phyloP scores from a whole-genome alignment of 1,140 invertebrate species.

The Phocides pigmalion region DNA sequence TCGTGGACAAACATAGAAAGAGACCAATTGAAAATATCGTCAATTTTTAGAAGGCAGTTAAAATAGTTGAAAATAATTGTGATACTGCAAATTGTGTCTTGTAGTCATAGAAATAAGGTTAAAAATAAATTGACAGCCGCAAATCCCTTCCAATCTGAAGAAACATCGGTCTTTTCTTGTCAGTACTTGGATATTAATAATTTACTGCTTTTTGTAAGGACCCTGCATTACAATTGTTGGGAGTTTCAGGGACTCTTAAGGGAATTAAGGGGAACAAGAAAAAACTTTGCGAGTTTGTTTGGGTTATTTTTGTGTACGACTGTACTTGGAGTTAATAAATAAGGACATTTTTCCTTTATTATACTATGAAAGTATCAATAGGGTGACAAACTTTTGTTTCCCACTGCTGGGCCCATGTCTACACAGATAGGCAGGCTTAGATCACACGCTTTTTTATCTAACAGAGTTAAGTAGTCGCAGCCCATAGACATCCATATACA shows the following conservation, averaged over 20 bases:
- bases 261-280: slow-evolving; percentile 12
- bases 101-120: neutral
- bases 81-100: too few relatives aligned
- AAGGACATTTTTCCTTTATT: neutral
- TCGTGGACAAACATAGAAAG: neutral
- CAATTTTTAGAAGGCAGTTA: too few relatives aligned
- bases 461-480: too few relatives aligned
- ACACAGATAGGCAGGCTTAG: too few relatives aligned
- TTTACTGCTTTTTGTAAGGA: slow-evolving; percentile 20
- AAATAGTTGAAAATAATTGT: too few relatives aligned
- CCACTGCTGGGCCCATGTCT: too few relatives aligned
- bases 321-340: neutral
- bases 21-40: too few relatives aligned
- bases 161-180: slow-evolving; percentile 19
- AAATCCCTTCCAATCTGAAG: slow-evolving; percentile 1
- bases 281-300: slow-evolving; percentile 7
- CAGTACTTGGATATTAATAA: slow-evolving; percentile 24
- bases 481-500: too few relatives aligned
- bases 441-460: too few relatives aligned
- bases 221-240: slow-evolving; percentile 18
- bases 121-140: neutral
- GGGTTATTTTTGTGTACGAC: neutral
- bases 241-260: slow-evolving; percentile 23
- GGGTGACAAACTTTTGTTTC: too few relatives aligned
- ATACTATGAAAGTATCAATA: neutral